A percentile compares a stretch with the other conserved stretches of the same genome.
These are phyloP conservation scores for Tetropium fuscum DNA, from an alignment of 2,888 invertebrate species.

Conservation along the genomic window DNA sequence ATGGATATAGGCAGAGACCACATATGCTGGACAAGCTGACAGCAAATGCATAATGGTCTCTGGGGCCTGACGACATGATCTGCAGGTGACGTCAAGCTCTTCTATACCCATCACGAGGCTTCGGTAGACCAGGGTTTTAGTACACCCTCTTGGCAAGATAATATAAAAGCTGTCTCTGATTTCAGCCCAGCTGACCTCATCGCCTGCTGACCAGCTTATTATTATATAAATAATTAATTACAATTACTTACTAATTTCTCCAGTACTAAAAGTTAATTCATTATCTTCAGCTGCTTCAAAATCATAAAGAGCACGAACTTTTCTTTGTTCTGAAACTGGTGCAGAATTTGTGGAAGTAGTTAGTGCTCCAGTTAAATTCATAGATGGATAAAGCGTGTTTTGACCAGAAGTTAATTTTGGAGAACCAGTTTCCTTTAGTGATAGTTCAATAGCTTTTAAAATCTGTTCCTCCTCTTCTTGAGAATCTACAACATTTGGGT, in stretches of 20 bases:
- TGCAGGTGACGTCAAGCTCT: too few relatives aligned
- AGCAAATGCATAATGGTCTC: too few relatives aligned
- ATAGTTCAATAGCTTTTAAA: constrained; percentile 93
- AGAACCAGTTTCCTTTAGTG: constrained; percentile 79
- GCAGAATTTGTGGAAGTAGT: constrained; percentile 55
- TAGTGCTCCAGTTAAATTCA: constrained; percentile 55
- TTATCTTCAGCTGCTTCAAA: constrained; percentile 99
- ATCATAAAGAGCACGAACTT: constrained; percentile 96
- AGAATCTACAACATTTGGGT: constrained; percentile 75
- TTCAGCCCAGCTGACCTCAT: too few relatives aligned
- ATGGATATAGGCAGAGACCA: too few relatives aligned
- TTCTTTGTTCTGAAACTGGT: constrained; percentile 71
- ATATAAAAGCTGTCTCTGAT: too few relatives aligned
- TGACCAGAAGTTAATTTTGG: constrained; percentile 60
- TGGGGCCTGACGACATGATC: too few relatives aligned
- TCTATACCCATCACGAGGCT: too few relatives aligned
- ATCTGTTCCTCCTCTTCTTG: constrained; percentile 93
- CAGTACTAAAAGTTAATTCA: constrained; percentile 94
- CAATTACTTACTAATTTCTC: constrained; percentile 89
- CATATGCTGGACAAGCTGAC: too few relatives aligned
- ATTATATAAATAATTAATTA: too few relatives aligned
- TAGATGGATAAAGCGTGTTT: constrained; percentile 64
- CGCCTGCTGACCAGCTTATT: too few relatives aligned
- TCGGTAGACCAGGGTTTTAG: too few relatives aligned
- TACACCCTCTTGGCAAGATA: too few relatives aligned